Conservation (phyloP, 2,113 vertebrate species). For the Riparia riparia region DNA sequence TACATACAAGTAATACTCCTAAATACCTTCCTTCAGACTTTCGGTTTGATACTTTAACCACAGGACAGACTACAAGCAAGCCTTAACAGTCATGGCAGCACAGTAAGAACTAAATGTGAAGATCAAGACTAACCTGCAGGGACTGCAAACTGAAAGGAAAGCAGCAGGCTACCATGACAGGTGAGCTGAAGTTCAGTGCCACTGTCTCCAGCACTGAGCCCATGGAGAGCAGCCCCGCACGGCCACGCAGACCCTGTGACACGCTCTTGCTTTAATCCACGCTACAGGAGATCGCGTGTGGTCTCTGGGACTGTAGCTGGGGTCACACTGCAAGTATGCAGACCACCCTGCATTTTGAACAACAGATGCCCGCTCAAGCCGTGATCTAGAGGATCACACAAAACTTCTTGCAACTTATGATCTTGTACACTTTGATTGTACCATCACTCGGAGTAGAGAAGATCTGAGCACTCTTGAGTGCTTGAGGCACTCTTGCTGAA, state of each 20-base stretch:
- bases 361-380: neutral
- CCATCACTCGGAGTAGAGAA: neutral
- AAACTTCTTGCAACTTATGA: neutral
- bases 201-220: neutral
- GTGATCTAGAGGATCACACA: neutral
- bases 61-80: neutral
- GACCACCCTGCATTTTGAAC: neutral
- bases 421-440: neutral
- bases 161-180: neutral
- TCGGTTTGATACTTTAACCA: neutral
- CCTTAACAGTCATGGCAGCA: neutral
- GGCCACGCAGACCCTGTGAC: neutral
- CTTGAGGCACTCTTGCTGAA: neutral
- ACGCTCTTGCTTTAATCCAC: neutral
- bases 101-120: neutral
- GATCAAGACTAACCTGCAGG: neutral
- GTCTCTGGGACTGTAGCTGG: neutral
- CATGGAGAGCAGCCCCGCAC: neutral
- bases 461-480: neutral
- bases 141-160: neutral
- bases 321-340: neutral
- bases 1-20: neutral
- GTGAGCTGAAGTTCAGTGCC: neutral
- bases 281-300: accelerated
- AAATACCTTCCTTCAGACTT: neutral